Percentiles rank a stretch among this genome's conserved stretches.
phyloP scores from a whole-genome alignment of 2,888 invertebrate species.

The Zele albiditarsus region DNA sequence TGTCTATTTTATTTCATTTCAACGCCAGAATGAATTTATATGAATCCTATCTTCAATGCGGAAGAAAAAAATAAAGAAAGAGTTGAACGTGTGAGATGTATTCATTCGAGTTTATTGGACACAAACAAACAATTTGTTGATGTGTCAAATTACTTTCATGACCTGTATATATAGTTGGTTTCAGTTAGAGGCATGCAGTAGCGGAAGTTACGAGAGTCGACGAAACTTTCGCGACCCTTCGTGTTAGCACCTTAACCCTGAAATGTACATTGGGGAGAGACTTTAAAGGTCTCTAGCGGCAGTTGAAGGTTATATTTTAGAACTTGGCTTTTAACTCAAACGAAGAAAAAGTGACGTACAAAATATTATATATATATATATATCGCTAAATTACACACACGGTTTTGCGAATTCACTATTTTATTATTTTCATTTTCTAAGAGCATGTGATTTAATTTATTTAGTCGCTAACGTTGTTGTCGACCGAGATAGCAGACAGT shows the following conservation, averaged over 20 bases:
- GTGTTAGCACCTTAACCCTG: slow-evolving; percentile 56
- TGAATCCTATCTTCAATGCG: neutral
- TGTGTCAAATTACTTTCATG: slow-evolving; percentile 43
- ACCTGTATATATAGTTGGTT: slow-evolving; percentile 1
- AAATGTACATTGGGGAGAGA: slow-evolving; percentile 49
- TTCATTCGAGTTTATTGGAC: neutral
- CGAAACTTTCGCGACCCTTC: slow-evolving; percentile 52
- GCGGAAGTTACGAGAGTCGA: slow-evolving; percentile 53
- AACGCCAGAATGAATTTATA: too few species aligned
- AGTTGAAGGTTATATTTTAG: slow-evolving; percentile 45
- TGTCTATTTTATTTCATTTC: too few species aligned
- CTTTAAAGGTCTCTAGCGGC: slow-evolving; percentile 53
- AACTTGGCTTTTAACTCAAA: slow-evolving; percentile 55
- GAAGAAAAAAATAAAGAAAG: neutral
- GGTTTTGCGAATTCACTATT: too few species aligned
- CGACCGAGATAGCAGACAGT: too few species aligned
- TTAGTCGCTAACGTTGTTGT: too few species aligned
- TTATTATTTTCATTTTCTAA: too few species aligned
- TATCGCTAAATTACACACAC: neutral
- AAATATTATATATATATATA: slow-evolving; percentile 15
- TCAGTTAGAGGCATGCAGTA: slow-evolving; percentile 26
- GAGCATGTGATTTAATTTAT: too few species aligned
- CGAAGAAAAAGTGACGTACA: slow-evolving; percentile 38
- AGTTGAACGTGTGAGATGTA: neutral
- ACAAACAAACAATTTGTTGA: slow-evolving; percentile 30